Percentiles rank a stretch among this genome's conserved stretches.
phyloP scores from a whole-genome alignment of 2,888 invertebrate genomes.

The Drosophila rellima region DNA sequence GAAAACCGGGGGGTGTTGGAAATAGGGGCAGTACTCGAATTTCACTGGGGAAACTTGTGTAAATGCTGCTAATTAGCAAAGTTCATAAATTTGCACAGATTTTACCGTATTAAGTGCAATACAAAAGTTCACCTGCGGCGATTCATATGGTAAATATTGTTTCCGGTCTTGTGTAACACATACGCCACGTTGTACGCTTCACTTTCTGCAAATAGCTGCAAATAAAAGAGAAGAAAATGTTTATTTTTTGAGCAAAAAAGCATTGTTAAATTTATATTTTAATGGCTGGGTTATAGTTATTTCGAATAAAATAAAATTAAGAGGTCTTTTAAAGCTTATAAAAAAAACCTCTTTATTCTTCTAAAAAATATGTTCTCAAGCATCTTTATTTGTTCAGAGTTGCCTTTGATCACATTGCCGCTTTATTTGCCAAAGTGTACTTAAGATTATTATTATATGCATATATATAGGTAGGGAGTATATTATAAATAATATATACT shows the following conservation, averaged over 20 bases:
- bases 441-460: too few species aligned
- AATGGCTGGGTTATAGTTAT: not conserved
- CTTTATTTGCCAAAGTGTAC: too few species aligned
- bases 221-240: constrained; percentile 4
- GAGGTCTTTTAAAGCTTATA: too few species aligned
- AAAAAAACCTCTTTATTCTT: too few species aligned
- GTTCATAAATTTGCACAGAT: constrained; percentile 59
- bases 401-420: too few species aligned
- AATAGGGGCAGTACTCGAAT: not conserved
- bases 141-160: constrained; percentile 27
- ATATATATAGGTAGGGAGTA: too few species aligned
- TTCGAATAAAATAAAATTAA: not conserved
- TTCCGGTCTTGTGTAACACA: constrained; percentile 13
- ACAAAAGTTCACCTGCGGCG: constrained; percentile 34
- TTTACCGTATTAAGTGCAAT: constrained; percentile 32
- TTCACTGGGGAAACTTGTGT: constrained; percentile 7
- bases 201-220: constrained; percentile 17
- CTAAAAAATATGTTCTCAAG: too few species aligned
- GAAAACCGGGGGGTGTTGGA: not conserved
- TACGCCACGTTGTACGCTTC: constrained; percentile 7
- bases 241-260: not conserved
- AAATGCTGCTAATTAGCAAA: constrained; percentile 66
- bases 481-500: too few species aligned
- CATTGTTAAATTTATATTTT: not conserved
- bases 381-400: too few species aligned